Percentiles rank a stretch among this genome's conserved stretches.
Conservation (phyloP, 1,140 invertebrate species). For the Maconellicoccus hirsutus region DNA sequence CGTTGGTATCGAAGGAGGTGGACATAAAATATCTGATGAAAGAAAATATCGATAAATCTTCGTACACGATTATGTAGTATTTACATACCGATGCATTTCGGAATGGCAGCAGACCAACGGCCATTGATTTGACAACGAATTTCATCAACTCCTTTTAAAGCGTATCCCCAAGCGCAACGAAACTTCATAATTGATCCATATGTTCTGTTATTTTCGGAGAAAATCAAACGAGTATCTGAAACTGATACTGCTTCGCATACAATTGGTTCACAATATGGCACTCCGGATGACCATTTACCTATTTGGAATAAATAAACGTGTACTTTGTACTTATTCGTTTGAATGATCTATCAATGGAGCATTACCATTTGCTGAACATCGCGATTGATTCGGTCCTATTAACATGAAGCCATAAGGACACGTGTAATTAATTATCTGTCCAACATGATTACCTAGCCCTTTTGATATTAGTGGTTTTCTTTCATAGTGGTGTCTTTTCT, state of each 20-base stretch:
- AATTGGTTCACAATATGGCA: constrained; percentile 59
- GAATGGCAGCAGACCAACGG: constrained; percentile 61
- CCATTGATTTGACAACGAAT: constrained; percentile 64
- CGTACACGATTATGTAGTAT: too few relatives aligned
- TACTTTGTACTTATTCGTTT: too few relatives aligned
- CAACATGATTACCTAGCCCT: constrained; percentile 44
- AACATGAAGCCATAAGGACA: constrained; percentile 59
- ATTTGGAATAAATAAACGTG: too few relatives aligned
- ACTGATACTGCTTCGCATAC: constrained; percentile 51
- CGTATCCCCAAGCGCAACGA: constrained; percentile 68
- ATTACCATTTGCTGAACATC: constrained; percentile 62
- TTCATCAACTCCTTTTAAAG: constrained; percentile 53
- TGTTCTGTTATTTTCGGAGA: constrained; percentile 50
- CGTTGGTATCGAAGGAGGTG: constrained; percentile 53
- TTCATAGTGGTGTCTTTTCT: constrained; percentile 33
- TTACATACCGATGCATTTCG: constrained; percentile 42
- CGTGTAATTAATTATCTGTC: constrained; percentile 48
- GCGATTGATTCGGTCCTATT: constrained; percentile 51
- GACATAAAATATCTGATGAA: constrained; percentile 60
- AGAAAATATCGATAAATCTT: too few relatives aligned
- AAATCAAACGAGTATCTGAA: constrained; percentile 41
- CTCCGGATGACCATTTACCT: constrained; percentile 62
- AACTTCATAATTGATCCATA: constrained; percentile 60
- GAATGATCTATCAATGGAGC: too few relatives aligned
- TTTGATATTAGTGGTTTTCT: constrained; percentile 37